Percentiles rank a stretch among this genome's conserved stretches.
Conservation (phyloP, 2,797 vertebrate genomes). For the Gymnopithys bicolor region DNA sequence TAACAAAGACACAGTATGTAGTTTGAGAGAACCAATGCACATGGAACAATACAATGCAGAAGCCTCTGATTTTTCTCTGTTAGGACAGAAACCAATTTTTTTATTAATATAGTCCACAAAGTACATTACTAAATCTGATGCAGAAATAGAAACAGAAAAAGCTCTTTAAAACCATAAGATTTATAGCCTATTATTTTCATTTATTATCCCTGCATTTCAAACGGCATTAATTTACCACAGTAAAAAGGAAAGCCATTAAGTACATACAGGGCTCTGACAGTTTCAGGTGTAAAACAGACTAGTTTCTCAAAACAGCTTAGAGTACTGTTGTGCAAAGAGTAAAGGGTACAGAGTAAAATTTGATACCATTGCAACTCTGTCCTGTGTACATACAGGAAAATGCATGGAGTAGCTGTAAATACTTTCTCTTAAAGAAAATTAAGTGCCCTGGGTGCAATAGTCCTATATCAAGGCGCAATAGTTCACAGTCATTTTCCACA, state of each 20-base stretch:
- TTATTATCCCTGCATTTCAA: background rate
- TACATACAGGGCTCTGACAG: background rate
- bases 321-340: background rate
- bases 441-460: background rate
- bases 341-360: background rate
- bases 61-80: background rate
- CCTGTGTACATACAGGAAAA: background rate
- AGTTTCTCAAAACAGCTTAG: background rate
- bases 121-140: background rate
- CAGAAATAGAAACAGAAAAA: background rate
- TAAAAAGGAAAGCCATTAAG: background rate
- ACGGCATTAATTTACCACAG: background rate
- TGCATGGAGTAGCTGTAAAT: background rate
- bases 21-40: background rate
- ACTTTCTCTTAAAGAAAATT: background rate
- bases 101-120: background rate
- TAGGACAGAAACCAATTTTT: fast-evolving
- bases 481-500: background rate
- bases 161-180: background rate
- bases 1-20: background rate
- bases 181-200: background rate
- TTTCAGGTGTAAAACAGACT: background rate
- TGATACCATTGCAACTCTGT: background rate
- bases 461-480: fast-evolving
- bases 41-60: background rate